Percentiles rank a stretch among this genome's conserved stretches.
Evolutionary conservation across 2,797 vertebrate species (phyloP).

Genomic region (Pterois miles): DNA sequence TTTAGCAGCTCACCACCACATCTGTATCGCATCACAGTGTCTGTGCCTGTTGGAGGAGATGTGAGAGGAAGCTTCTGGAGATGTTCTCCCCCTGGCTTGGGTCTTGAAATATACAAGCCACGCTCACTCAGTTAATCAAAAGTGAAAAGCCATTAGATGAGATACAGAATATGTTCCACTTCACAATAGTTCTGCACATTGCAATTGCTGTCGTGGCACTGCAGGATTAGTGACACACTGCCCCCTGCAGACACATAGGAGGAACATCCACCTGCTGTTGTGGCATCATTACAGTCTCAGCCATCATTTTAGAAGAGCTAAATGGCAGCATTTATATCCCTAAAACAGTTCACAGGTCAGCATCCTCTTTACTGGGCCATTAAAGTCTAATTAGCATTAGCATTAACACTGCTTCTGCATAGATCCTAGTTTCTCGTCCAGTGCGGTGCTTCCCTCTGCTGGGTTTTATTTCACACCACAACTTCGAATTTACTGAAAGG

Average conservation of each 20-base stretch:
- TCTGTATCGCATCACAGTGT: slow-evolving; percentile 25
- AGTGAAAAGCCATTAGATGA: slow-evolving; percentile 66
- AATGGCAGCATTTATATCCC: neutral
- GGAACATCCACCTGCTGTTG: neutral
- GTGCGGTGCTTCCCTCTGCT: slow-evolving; percentile 71
- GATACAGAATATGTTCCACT: slow-evolving; percentile 57
- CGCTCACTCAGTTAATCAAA: slow-evolving; percentile 61
- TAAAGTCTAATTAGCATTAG: slow-evolving; percentile 20
- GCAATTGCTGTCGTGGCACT: neutral
- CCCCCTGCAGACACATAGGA: slow-evolving; percentile 61
- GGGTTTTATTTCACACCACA: neutral
- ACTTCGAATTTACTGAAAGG: neutral
- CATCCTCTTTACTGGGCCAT: slow-evolving; percentile 11
- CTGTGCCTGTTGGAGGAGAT: slow-evolving; percentile 27
- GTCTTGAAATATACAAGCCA: slow-evolving; percentile 62
- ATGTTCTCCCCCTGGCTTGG: slow-evolving; percentile 32
- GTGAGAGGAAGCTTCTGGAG: slow-evolving; percentile 40
- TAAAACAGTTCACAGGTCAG: slow-evolving; percentile 8
- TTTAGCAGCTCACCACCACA: slow-evolving; percentile 48
- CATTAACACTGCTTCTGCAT: neutral
- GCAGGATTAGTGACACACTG: slow-evolving; percentile 57
- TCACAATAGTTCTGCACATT: slow-evolving; percentile 33
- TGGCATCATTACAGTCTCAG: neutral
- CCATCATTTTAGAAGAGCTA: neutral
- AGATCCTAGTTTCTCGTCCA: slow-evolving; percentile 2